A percentile compares a stretch with the other conserved stretches of the same genome.
These are phyloP conservation scores for Drymodes brunneopygia DNA, from an alignment of 2,113 vertebrate genomes.

Conservation along the genomic window DNA sequence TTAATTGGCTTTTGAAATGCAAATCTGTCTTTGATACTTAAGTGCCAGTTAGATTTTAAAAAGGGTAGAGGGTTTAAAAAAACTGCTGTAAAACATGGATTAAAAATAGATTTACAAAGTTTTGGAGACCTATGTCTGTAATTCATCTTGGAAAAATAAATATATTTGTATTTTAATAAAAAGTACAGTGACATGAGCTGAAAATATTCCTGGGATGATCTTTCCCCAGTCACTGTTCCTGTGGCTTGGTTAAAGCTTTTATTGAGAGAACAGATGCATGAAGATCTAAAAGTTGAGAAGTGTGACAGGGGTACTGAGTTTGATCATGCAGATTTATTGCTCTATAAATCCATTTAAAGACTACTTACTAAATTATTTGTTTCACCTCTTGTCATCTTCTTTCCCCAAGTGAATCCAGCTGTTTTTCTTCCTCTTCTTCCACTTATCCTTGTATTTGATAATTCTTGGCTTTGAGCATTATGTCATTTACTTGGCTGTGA, in stretches of 20 bases:
- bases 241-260: neutral
- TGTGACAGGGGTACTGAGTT: neutral
- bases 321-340: neutral
- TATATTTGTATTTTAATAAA: neutral
- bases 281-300: neutral
- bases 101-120: neutral
- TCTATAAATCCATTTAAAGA: neutral
- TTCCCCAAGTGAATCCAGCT: neutral
- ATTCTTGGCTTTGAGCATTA: neutral
- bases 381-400: neutral
- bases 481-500: neutral
- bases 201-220: neutral
- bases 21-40: slow-evolving; percentile 24
- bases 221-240: neutral
- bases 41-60: neutral
- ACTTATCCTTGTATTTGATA: neutral
- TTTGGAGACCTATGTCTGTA: neutral
- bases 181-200: neutral
- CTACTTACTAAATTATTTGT: neutral
- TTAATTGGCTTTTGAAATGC: slow-evolving; percentile 40
- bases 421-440: neutral
- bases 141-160: neutral
- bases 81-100: neutral
- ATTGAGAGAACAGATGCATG: neutral
- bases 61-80: neutral